Percentiles rank a stretch among this genome's conserved stretches.
These are phyloP conservation scores for Oedothorax gibbosus DNA, from an alignment of 1,140 invertebrate genomes.

Conservation along the genomic window DNA sequence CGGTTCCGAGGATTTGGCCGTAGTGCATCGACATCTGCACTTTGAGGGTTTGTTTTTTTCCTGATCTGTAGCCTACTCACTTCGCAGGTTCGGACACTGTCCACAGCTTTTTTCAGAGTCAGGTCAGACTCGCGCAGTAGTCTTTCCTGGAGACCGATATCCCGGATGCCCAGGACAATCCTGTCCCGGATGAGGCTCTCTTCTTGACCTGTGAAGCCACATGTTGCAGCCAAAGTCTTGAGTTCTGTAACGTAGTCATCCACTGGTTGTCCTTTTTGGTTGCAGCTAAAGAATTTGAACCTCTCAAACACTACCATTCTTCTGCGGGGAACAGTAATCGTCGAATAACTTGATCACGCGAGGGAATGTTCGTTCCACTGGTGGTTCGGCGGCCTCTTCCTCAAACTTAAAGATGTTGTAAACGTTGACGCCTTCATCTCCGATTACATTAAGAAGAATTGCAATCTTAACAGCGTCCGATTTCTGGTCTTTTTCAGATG, in stretches of 20 bases:
- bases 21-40: not conserved
- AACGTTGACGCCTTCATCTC: constrained; percentile 26
- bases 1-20: not conserved
- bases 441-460: not conserved
- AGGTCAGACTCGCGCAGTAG: constrained; percentile 13
- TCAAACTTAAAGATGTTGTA: constrained; percentile 31
- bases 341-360: constrained; percentile 1
- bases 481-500: constrained; percentile 23
- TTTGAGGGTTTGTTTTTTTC: not conserved
- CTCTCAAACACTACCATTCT: constrained; percentile 20
- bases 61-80: constrained; percentile 9
- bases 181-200: constrained; percentile 26
- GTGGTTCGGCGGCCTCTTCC: not conserved
- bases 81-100: constrained; percentile 10
- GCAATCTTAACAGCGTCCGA: constrained; percentile 12
- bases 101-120: constrained; percentile 17
- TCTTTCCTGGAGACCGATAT: constrained; percentile 25
- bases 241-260: constrained; percentile 31
- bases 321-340: constrained; percentile 17
- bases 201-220: constrained; percentile 32
- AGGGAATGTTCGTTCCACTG: not conserved
- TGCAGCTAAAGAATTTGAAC: constrained; percentile 29
- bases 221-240: constrained; percentile 22
- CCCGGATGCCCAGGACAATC: constrained; percentile 13
- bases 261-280: constrained; percentile 13